Evolutionary conservation across 2,888 invertebrate genomes (phyloP), one percentile per base, ranked within the genome.

Genomic region (Pilophorus perplexus): DNA sequence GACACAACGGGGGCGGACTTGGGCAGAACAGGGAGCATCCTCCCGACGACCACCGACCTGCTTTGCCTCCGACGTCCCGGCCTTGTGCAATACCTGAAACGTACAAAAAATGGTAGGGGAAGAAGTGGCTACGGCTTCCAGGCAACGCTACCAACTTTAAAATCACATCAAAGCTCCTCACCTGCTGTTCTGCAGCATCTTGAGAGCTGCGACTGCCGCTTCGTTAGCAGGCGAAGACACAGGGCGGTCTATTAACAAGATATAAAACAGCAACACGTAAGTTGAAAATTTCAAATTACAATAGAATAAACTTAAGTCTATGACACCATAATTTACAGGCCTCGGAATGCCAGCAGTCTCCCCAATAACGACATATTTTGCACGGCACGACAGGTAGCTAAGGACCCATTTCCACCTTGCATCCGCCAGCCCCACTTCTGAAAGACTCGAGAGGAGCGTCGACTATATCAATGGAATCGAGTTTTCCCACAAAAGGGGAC

Each of bases 11-110:
- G 14, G 3, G 68, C 38, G 8, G 23, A 37, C 38, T 82, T 81
- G 0, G 88, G 85, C 72, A 88, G 80, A 44, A 87, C 76, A 16
- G 88, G 87, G 72, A 90, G 78, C 74, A 87, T 82, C 4, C 90
- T 79, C 77, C 89, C 89, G 18, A 90, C 88, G 1, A 90, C 85
- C 3, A 89, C 85, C 72, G 83, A 82, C 38, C 80, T 77, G 20
- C 38, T 62, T 8, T 77, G 74, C 2, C 78, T 74, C 42, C 79
- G 76, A 40, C 78, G 71, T 12, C 78, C 77, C 6, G 75, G 72
- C n/a, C 78, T 72, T 65, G 79, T 78, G 67, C 77, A 77, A 71
- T 78, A 80, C 14, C 78, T 77, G 42, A 20, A 20, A 14, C 1
- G 3, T 14, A 22, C n/a, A 44, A 42, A n/a, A n/a, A n/a, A n/a